phyloP scores from a whole-genome alignment of 2,113 vertebrate genomes.

The Struthidea cinerea region DNA sequence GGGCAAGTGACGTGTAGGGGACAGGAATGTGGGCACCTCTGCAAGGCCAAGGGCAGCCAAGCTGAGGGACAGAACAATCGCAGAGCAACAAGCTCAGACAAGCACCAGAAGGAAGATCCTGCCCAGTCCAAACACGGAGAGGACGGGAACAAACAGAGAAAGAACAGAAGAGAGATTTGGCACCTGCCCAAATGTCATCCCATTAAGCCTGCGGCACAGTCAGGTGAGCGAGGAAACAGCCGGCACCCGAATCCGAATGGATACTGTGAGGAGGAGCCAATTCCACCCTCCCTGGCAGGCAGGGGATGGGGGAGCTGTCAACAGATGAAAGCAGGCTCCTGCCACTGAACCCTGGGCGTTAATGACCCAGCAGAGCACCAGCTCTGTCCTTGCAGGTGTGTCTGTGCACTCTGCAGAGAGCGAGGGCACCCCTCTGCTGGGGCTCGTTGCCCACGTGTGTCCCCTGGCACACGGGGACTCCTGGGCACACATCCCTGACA shows the following conservation, averaged over 20 bases:
- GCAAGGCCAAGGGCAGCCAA: not conserved
- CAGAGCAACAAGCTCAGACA: not conserved
- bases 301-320: not conserved
- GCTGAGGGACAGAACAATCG: not conserved
- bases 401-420: not conserved
- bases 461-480: rapidly evolving
- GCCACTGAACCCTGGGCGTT: not conserved
- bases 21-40: not conserved
- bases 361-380: not conserved
- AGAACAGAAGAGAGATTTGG: slow-evolving; percentile 48
- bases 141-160: slow-evolving; percentile 8
- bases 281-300: not conserved
- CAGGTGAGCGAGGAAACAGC: slow-evolving; percentile 29
- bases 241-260: not conserved
- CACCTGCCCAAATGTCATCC: slow-evolving; percentile 29
- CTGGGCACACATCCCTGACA: rapidly evolving
- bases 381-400: not conserved
- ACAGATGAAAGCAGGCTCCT: not conserved
- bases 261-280: not conserved
- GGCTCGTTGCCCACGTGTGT: not conserved
- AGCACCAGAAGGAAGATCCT: slow-evolving; percentile 19
- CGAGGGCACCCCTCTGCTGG: not conserved
- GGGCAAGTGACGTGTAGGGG: not conserved
- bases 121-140: not conserved
- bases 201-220: slow-evolving; percentile 56